Base-by-base conservation (phyloP, 2,888 invertebrate genomes). In the Lasioglossum zephyrum region DNA sequence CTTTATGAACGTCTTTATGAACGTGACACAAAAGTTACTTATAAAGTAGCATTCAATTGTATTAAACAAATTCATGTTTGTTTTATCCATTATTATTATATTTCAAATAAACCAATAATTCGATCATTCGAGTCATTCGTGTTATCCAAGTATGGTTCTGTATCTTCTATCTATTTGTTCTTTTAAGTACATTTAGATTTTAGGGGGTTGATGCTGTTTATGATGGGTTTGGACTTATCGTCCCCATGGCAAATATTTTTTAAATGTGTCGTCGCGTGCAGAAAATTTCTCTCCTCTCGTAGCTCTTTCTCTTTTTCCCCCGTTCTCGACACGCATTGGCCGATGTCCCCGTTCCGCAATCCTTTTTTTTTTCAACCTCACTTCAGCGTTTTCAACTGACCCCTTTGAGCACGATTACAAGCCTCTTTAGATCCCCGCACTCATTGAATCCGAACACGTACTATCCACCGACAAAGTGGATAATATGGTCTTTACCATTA, bases 151-250 rank as follows among this genome's bases (percentile, higher is more conserved):
- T 31, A 31, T 31, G 31, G 31, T 31, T 31, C 31, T 31, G 31
- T 31, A 31, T 31, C 31, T 31, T 31, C 31, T 31, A 31, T 31
- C 31, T 31, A 31, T 47, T 47, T 47, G 16, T 8, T 0, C 22
- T 49, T 22, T 49, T 18, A 44, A 13, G 13, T 13, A 44, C 18
- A 18, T 5, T 49, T 49, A 1, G 5, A 47, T 47, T 4, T 47
- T 47, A 18, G 18, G 6, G 41, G 41, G 41, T 41, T 41, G 41
- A 11, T 87, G 73, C 85, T 88, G 85, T 92, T 90, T 88, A 85
- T 79, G 85, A 89, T 87, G 88, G 81, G 85, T 87, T 84, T 86
- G 72, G 84, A 82, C 87, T 91, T 91, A 91, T 91, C 90, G 76
- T 66, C 66, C 78, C 76, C 77, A 69, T 82, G 82, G 82, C 78